Conservation (phyloP, 2,113 vertebrate genomes). For the Apodemus speciosus region DNA sequence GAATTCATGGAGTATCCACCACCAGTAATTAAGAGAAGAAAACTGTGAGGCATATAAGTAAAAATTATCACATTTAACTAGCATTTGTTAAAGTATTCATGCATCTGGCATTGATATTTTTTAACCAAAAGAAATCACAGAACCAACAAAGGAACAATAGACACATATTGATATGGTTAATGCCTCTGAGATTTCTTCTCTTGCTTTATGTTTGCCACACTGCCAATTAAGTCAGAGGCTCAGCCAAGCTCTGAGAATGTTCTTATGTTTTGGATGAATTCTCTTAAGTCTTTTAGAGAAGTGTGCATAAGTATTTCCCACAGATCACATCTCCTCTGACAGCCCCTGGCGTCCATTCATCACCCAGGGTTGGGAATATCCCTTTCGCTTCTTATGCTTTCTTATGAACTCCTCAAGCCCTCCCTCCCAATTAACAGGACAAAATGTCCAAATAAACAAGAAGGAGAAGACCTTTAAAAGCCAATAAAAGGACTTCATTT, state of each 20-base stretch:
- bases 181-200: constrained; percentile 52
- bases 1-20: constrained; percentile 60
- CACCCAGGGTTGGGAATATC: background rate
- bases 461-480: constrained; percentile 59
- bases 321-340: background rate
- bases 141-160: constrained; percentile 57
- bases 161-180: constrained; percentile 68
- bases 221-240: constrained; percentile 60
- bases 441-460: constrained; percentile 67
- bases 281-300: constrained; percentile 59
- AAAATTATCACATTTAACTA: constrained; percentile 67
- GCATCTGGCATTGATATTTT: constrained; percentile 69
- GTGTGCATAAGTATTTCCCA: constrained; percentile 32
- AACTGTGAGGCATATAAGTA: constrained; percentile 69
- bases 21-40: constrained; percentile 65
- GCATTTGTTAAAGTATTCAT: constrained; percentile 57
- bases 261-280: constrained; percentile 59
- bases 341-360: constrained; percentile 11
- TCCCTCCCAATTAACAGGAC: constrained; percentile 57
- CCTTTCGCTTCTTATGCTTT: background rate
- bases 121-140: constrained; percentile 55
- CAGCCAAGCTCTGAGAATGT: constrained; percentile 52
- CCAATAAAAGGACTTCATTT: constrained; percentile 64
- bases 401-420: constrained; percentile 36
- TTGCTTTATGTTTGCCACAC: constrained; percentile 55